Conservation (phyloP, 2,888 invertebrate species). For the Nineta flava region DNA sequence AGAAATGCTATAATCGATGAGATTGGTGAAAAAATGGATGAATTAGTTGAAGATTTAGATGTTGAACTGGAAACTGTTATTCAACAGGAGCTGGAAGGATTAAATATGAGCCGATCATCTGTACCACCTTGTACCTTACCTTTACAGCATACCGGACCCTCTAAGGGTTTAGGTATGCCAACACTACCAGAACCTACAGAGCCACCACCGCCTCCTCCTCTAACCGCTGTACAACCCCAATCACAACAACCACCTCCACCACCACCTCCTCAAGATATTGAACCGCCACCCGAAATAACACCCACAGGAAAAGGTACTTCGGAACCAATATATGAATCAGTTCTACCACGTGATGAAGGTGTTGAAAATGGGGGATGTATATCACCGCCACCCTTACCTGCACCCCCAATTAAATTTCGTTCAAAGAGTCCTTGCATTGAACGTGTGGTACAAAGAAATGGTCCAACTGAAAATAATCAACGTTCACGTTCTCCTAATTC, state of each 20-base stretch:
- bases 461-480: constrained; percentile 15
- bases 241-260: constrained; percentile 39
- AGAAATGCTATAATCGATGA: constrained; percentile 54
- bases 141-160: constrained; percentile 16
- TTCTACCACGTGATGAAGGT: constrained; percentile 50
- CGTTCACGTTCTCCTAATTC: constrained; percentile 24
- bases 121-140: constrained; percentile 15
- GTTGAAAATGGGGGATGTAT: constrained; percentile 17
- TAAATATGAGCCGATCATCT: constrained; percentile 27
- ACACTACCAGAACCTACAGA: constrained; percentile 63
- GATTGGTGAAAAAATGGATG: constrained; percentile 71
- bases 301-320: constrained; percentile 22
- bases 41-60: constrained; percentile 65
- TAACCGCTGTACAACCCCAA: constrained; percentile 33
- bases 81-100: constrained; percentile 41
- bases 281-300: constrained; percentile 12
- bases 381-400: constrained; percentile 30
- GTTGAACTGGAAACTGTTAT: constrained; percentile 55
- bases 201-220: constrained; percentile 52
- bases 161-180: constrained; percentile 37
- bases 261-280: constrained; percentile 30
- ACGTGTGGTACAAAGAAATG: constrained; percentile 17
- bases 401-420: constrained; percentile 27
- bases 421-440: constrained; percentile 26
- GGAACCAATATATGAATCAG: constrained; percentile 76